Evolutionary conservation across 2,113 vertebrate genomes (phyloP).

Genomic region (Solenodon paradoxus): DNA sequence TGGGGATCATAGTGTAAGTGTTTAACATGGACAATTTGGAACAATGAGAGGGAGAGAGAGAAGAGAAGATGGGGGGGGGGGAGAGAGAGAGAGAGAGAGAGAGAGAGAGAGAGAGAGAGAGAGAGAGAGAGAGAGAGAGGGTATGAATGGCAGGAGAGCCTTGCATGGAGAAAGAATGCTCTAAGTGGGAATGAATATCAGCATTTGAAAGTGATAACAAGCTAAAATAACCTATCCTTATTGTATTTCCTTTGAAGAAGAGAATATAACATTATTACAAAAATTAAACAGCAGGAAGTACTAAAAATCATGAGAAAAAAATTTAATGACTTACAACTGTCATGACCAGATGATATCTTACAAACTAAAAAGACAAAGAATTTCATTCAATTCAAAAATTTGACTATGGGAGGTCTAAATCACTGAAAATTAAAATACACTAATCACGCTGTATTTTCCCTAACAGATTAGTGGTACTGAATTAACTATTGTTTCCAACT

Average conservation of each 20-base stretch:
- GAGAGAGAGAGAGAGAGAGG: neutral
- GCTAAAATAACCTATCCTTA: neutral
- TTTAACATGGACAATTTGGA: neutral
- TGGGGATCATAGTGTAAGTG: neutral
- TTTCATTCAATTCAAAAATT: conserved; percentile 2
- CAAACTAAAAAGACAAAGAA: neutral
- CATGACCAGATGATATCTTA: neutral
- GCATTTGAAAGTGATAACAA: neutral
- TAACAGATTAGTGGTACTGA: conserved; percentile 9
- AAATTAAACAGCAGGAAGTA: neutral
- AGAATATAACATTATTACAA: neutral
- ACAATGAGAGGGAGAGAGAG: neutral
- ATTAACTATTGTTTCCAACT: conserved; percentile 73
- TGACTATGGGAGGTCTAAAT: neutral
- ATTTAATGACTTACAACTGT: neutral
- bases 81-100: neutral
- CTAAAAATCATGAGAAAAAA: neutral
- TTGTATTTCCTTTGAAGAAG: neutral
- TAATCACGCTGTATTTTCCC: neutral
- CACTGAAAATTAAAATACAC: conserved; percentile 40
- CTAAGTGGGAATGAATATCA: neutral
- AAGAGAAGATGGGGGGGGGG: too few species aligned
- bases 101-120: neutral
- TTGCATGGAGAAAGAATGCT: neutral
- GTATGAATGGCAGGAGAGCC: neutral